Evolutionary conservation across 2,888 invertebrate genomes (phyloP).

Genomic region (Platycheirus albimanus): DNA sequence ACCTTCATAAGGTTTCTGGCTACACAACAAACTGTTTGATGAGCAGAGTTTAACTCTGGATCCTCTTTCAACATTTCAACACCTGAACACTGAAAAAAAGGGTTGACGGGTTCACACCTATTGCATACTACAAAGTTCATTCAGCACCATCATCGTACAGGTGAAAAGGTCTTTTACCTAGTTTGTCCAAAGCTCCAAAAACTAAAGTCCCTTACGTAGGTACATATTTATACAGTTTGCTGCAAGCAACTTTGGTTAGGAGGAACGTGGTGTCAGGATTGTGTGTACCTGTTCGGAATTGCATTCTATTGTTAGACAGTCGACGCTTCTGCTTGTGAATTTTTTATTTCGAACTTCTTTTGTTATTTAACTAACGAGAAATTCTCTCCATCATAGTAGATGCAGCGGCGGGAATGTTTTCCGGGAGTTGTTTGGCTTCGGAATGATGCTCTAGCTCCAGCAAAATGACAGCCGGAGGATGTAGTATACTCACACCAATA

Average conservation of each 20-base stretch:
- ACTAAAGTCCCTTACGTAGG: background rate
- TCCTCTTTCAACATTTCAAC: conserved; percentile 1
- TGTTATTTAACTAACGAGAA: background rate
- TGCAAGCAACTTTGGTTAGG: background rate
- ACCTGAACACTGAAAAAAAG: no score
- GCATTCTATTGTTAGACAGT: background rate
- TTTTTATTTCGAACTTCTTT: background rate
- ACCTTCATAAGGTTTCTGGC: conserved; percentile 23
- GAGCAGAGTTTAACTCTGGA: conserved; percentile 4
- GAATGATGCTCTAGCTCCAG: background rate
- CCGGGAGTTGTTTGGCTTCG: background rate
- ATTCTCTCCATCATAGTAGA: background rate
- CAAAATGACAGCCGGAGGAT: background rate
- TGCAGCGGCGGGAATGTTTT: background rate
- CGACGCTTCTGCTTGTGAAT: background rate
- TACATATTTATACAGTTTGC: background rate
- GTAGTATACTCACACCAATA: no score
- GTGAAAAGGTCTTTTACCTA: background rate
- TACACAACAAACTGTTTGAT: background rate
- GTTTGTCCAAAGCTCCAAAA: conserved; percentile 4
- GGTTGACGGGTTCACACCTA: conserved; percentile 8
- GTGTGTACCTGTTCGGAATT: background rate
- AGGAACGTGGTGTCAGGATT: background rate
- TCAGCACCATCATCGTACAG: conserved; percentile 1
- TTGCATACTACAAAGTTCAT: background rate